Conservation (phyloP, 2,797 vertebrate species). For the Phataginus tricuspis region DNA sequence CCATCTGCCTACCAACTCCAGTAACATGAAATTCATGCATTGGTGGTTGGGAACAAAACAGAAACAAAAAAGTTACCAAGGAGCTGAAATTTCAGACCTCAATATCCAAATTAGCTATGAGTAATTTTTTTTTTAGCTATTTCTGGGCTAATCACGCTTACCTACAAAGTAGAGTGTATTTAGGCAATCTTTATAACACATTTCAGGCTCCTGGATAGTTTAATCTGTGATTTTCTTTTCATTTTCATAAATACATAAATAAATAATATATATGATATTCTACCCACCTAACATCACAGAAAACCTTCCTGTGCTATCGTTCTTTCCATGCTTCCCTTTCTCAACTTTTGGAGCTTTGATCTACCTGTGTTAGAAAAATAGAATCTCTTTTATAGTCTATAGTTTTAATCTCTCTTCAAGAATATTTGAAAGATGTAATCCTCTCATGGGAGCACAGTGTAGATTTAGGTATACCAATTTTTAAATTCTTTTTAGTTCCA, state of each 20-base stretch:
- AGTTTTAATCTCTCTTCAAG: slow-evolving; percentile 3
- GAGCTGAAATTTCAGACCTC: background rate
- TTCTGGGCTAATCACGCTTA: slow-evolving; percentile 38
- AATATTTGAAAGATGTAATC: slow-evolving; percentile 6
- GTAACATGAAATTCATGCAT: background rate
- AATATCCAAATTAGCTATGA: background rate
- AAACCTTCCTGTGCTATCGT: background rate
- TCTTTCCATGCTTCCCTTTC: background rate
- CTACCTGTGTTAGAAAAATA: slow-evolving; percentile 4
- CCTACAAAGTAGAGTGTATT: background rate
- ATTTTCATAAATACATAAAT: slow-evolving; percentile 43
- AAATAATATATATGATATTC: background rate
- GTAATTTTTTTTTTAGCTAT: background rate
- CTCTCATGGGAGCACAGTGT: background rate
- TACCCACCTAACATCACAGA: background rate
- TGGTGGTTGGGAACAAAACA: background rate
- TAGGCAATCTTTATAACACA: slow-evolving; percentile 42
- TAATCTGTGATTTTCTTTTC: slow-evolving; percentile 43
- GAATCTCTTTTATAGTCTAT: slow-evolving; percentile 1
- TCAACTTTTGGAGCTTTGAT: background rate
- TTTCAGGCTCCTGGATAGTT: slow-evolving; percentile 54
- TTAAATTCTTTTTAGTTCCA: slow-evolving; percentile 54
- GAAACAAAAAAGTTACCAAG: background rate
- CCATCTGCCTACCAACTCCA: background rate
- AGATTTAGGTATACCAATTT: slow-evolving; percentile 40